Percentiles rank a stretch among this genome's conserved stretches.
Evolutionary conservation across 2,113 vertebrate genomes (phyloP).

Genomic region (Aviceda subcristata): DNA sequence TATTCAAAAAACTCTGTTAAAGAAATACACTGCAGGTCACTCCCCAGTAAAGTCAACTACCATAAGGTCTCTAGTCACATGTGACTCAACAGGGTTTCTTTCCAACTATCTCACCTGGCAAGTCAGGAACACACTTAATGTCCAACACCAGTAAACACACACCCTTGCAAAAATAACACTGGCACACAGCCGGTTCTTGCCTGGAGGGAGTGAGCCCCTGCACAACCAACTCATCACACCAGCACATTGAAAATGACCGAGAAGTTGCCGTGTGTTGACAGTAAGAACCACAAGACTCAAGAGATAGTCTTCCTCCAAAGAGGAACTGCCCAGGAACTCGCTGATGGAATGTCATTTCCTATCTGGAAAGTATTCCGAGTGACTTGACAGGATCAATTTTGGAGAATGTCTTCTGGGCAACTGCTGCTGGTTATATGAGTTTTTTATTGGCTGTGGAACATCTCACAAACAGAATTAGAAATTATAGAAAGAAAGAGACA

Average conservation of each 20-base stretch:
- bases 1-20: background rate
- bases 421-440: background rate
- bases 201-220: background rate
- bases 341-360: background rate
- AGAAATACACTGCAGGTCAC: background rate
- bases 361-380: background rate
- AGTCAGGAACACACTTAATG: background rate
- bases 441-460: background rate
- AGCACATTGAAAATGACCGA: background rate
- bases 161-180: background rate
- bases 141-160: background rate
- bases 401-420: background rate
- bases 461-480: background rate
- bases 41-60: background rate
- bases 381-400: background rate
- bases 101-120: background rate
- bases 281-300: background rate
- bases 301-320: background rate
- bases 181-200: background rate
- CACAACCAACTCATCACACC: background rate
- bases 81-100: background rate
- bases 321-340: background rate
- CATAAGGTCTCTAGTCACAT: background rate
- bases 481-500: background rate
- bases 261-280: background rate